Percentiles rank a stretch among this genome's conserved stretches.
Conservation (phyloP, 1,140 invertebrate genomes). For the Neodiprion pinetum region DNA sequence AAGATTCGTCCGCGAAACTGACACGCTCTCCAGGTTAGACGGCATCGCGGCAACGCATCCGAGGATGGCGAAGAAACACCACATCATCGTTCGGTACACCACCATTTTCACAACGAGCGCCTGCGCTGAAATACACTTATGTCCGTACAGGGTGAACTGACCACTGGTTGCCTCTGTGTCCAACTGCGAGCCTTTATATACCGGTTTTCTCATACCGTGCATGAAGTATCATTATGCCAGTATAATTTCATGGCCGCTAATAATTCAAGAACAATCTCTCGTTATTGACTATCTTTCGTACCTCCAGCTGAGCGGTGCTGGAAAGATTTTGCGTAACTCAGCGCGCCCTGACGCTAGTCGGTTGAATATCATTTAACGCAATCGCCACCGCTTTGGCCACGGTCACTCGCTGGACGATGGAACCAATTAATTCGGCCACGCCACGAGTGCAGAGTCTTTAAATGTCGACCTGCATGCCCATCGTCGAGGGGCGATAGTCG, state of each 20-base stretch:
- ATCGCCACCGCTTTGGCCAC: slow-evolving; percentile 21
- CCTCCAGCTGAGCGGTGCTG: no score
- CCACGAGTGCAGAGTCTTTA: no score
- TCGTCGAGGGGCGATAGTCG: no score
- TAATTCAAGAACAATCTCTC: slow-evolving; percentile 41
- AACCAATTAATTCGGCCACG: slow-evolving; percentile 4
- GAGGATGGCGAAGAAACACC: not conserved
- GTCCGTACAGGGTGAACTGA: not conserved
- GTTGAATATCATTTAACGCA: not conserved
- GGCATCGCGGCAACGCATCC: not conserved
- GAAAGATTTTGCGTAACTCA: slow-evolving; percentile 10
- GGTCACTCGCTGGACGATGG: slow-evolving; percentile 10
- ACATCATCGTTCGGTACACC: not conserved
- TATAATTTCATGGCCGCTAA: slow-evolving; percentile 39
- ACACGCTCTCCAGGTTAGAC: slow-evolving; percentile 39
- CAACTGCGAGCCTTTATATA: slow-evolving; percentile 36
- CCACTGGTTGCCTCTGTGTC: not conserved
- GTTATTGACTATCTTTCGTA: slow-evolving; percentile 42
- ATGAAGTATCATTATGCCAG: slow-evolving; percentile 33
- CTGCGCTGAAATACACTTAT: not conserved
- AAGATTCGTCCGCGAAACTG: slow-evolving; percentile 46
- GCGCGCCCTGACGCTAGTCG: not conserved
- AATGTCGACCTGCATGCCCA: no score
- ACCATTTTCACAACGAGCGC: not conserved
- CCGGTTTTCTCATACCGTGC: slow-evolving; percentile 33